Conservation (phyloP, 2,797 vertebrate species). For the Chloroceryle inda region DNA sequence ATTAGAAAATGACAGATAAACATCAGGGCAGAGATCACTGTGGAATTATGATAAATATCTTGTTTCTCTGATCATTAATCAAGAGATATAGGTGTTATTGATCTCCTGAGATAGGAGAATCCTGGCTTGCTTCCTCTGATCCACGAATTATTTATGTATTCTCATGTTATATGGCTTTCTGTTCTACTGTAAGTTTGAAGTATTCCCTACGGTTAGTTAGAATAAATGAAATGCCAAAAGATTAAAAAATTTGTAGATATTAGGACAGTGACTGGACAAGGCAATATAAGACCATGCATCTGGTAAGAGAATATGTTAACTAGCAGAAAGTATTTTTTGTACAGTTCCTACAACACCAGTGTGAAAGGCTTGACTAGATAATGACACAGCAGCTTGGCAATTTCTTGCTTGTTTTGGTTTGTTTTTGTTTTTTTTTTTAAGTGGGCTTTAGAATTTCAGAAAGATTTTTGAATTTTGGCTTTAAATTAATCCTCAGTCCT, state of each 20-base stretch:
- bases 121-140: neutral
- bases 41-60: conserved; percentile 45
- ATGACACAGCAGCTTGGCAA: neutral
- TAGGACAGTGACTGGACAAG: neutral
- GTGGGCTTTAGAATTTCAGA: neutral
- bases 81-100: conserved; percentile 32
- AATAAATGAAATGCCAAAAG: neutral
- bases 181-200: neutral
- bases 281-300: neutral
- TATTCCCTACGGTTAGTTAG: neutral
- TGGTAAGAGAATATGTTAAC: neutral
- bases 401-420: neutral
- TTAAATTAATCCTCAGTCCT: neutral
- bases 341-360: neutral
- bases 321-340: neutral
- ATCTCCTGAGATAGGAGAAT: conserved; percentile 20
- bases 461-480: neutral
- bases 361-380: neutral
- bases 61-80: conserved; percentile 31
- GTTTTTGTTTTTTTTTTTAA: neutral
- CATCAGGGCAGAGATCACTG: conserved; percentile 36
- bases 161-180: neutral
- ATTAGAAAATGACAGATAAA: conserved; percentile 63
- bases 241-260: neutral
- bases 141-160: neutral